These are phyloP conservation scores for Cyprinus carpio DNA, from an alignment of 2,113 vertebrate species.

Conservation along the genomic window DNA sequence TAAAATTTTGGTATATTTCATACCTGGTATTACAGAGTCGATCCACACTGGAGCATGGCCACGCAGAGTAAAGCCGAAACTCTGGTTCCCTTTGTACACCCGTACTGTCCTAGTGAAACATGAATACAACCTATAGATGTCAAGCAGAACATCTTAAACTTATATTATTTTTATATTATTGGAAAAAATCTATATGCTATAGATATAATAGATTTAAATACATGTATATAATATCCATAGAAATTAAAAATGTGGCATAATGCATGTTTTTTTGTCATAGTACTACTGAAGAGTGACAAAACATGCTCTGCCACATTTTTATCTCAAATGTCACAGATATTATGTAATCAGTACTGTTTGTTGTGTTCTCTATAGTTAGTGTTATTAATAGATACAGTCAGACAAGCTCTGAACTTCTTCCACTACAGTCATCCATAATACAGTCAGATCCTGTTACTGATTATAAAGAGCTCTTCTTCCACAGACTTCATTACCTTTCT, in stretches of 20 bases:
- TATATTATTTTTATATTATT: not conserved
- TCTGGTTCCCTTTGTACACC: slow-evolving; percentile 95
- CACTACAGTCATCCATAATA: not conserved
- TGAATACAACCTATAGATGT: not conserved
- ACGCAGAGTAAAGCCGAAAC: slow-evolving; percentile 93
- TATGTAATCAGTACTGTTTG: not conserved
- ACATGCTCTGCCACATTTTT: not conserved
- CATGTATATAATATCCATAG: not conserved
- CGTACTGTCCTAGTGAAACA: slow-evolving; percentile 83
- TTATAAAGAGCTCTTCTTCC: too few relatives aligned
- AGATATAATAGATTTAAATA: not conserved
- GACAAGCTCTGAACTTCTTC: not conserved
- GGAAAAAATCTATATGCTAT: not conserved
- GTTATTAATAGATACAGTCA: not conserved
- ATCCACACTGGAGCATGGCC: slow-evolving; percentile 98
- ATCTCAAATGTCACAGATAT: not conserved
- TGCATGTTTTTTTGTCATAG: too few relatives aligned
- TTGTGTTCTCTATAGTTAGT: not conserved
- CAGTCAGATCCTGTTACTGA: too few relatives aligned
- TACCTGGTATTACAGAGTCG: slow-evolving; percentile 93
- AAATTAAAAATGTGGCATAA: too few relatives aligned
- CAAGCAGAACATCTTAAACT: not conserved
- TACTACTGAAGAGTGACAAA: not conserved
- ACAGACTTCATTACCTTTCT: too few relatives aligned
- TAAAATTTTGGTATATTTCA: slow-evolving; percentile 42